These are phyloP conservation scores for Zoanthus gigantus DNA, from an alignment of 92 coral and sea anemone genomes.

Conservation along the genomic window DNA sequence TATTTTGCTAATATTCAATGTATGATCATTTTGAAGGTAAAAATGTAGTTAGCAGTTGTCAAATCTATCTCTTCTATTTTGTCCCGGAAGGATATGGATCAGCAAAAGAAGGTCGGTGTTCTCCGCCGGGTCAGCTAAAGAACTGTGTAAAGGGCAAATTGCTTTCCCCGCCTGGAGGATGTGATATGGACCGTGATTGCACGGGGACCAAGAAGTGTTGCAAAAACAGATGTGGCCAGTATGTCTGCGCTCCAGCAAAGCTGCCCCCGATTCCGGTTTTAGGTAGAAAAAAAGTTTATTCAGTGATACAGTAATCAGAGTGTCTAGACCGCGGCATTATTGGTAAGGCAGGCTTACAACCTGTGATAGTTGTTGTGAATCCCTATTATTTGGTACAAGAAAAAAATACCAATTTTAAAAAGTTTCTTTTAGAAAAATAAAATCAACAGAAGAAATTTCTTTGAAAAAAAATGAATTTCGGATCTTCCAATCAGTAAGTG, in stretches of 20 bases:
- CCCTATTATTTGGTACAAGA: too few species aligned
- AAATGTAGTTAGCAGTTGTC: neutral
- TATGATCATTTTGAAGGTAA: neutral
- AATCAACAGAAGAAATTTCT: too few species aligned
- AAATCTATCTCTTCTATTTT: neutral
- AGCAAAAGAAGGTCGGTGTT: conserved; percentile 80
- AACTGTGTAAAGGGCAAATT: conserved; percentile 40
- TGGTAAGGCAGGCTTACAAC: too few species aligned
- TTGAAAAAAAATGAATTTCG: too few species aligned
- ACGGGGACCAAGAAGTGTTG: conserved; percentile 63
- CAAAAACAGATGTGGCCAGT: conserved; percentile 58
- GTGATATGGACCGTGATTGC: conserved; percentile 62
- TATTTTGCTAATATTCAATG: too few species aligned
- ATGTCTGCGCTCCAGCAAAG: conserved; percentile 56
- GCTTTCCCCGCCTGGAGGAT: conserved; percentile 1
- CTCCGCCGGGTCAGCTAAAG: conserved; percentile 45
- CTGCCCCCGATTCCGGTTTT: conserved; percentile 54
- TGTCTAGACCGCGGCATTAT: too few species aligned
- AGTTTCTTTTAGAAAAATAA: too few species aligned
- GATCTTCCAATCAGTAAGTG: too few species aligned
- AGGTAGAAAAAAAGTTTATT: conserved; percentile 31
- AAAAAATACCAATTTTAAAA: too few species aligned
- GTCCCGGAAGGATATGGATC: conserved; percentile 65
- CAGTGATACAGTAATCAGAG: too few species aligned
- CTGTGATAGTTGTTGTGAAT: too few species aligned